phyloP scores from a whole-genome alignment of 2,888 invertebrate genomes.

The Tetanocera ferruginea region DNA sequence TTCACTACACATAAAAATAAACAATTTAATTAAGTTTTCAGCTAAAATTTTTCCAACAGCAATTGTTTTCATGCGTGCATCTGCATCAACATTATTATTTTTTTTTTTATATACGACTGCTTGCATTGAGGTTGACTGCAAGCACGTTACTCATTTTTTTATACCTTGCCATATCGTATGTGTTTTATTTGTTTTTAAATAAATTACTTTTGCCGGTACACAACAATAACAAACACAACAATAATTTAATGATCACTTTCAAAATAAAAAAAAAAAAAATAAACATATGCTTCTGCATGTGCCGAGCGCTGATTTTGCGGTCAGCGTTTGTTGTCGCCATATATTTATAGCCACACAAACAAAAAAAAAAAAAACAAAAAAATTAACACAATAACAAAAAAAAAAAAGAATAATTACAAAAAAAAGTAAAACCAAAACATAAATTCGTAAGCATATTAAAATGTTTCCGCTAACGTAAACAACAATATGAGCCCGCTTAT shows the following conservation, averaged over 20 bases:
- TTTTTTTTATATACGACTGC: not conserved
- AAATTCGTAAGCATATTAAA: not conserved
- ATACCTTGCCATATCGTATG: not conserved
- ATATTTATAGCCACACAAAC: not conserved
- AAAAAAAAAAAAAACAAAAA: not conserved
- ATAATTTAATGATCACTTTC: not conserved
- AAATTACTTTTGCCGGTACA: not conserved
- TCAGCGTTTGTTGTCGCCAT: not conserved
- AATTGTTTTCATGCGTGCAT: not conserved
- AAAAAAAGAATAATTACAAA: not conserved
- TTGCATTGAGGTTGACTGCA: not conserved
- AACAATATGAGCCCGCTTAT: conserved; percentile 20
- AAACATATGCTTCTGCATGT: not conserved
- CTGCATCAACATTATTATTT: too few relatives aligned
- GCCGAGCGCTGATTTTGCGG: conserved; percentile 21
- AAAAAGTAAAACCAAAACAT: not conserved
- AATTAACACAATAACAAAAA: not conserved
- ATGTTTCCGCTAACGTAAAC: conserved; percentile 8
- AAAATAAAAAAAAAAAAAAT: not conserved
- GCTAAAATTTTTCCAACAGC: too few relatives aligned
- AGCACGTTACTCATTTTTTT: conserved; percentile 8
- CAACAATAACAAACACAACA: not conserved
- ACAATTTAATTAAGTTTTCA: too few relatives aligned
- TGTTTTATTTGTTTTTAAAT: not conserved
- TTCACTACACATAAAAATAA: too few relatives aligned